Conservation (phyloP, 2,797 vertebrate species). For the Poliocrania exsul region DNA sequence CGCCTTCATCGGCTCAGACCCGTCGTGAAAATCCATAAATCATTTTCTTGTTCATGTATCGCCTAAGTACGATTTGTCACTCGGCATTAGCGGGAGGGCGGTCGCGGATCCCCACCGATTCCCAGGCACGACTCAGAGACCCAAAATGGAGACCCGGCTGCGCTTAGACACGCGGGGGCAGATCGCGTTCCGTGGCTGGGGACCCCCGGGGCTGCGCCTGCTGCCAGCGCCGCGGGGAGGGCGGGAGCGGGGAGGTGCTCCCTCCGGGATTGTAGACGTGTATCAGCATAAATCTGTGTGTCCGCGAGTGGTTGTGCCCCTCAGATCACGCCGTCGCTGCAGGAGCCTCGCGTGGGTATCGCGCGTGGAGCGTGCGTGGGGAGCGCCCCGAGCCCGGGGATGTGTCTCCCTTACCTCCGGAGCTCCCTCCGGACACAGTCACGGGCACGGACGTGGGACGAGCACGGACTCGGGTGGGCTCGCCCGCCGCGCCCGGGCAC, state of each 20-base stretch:
- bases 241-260: background rate
- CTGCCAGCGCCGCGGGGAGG: background rate
- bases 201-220: background rate
- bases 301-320: background rate
- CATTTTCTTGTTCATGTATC: conserved; percentile 76
- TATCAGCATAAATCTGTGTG: background rate
- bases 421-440: background rate
- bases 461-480: background rate
- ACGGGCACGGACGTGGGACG: background rate
- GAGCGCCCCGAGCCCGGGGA: background rate
- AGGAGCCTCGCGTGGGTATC: background rate
- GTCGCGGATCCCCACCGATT: conserved; percentile 59
- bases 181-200: background rate
- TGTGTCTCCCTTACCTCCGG: background rate
- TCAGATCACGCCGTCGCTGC: background rate
- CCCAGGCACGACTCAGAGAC: conserved; percentile 59
- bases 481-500: background rate
- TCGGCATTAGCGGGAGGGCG: conserved; percentile 53
- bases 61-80: conserved; percentile 79
- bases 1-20: conserved; percentile 75
- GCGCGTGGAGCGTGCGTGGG: background rate
- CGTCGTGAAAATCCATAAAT: conserved; percentile 80
- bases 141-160: background rate
- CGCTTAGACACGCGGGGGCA: background rate
- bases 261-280: background rate